Percentiles rank a stretch among this genome's conserved stretches.
These are phyloP conservation scores for Cordilura impudica DNA, from an alignment of 2,888 invertebrate species.

Conservation along the genomic window DNA sequence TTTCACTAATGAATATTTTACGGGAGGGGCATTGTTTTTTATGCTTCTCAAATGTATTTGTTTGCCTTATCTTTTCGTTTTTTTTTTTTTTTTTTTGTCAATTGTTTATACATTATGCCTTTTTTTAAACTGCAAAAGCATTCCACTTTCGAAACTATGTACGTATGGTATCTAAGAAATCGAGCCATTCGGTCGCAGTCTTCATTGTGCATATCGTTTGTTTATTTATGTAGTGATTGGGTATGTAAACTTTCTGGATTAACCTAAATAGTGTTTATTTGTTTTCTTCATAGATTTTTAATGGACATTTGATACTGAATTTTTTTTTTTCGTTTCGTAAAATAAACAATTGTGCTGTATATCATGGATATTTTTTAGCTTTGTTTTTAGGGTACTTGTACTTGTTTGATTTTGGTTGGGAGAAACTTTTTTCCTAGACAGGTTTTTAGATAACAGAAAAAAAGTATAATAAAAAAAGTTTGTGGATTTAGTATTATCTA, in stretches of 20 bases:
- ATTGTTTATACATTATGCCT: slow-evolving; percentile 34
- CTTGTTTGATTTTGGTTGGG: neutral
- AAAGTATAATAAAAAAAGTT: neutral
- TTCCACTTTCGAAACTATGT: neutral
- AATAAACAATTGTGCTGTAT: slow-evolving; percentile 36
- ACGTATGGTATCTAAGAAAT: neutral
- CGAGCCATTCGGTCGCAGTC: neutral
- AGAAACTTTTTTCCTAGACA: slow-evolving; percentile 1
- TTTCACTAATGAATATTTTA: too few relatives aligned
- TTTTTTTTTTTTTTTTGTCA: slow-evolving; percentile 29
- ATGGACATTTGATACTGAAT: slow-evolving; percentile 35
- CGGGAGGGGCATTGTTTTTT: neutral
- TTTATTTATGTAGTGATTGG: slow-evolving; percentile 33
- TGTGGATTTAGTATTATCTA: neutral
- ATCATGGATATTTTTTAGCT: neutral
- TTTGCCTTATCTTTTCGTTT: slow-evolving; percentile 34
- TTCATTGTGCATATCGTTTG: slow-evolving; percentile 40
- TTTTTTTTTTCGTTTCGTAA: slow-evolving; percentile 1
- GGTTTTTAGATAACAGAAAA: neutral
- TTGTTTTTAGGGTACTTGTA: neutral
- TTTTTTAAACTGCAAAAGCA: neutral
- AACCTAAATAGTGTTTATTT: slow-evolving; percentile 55
- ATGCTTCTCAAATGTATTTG: slow-evolving; percentile 11
- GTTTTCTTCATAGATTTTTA: slow-evolving; percentile 37
- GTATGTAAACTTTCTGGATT: slow-evolving; percentile 45